These are phyloP conservation scores for Syngnathus floridae DNA, from an alignment of 2,113 vertebrate species.

Conservation along the genomic window DNA sequence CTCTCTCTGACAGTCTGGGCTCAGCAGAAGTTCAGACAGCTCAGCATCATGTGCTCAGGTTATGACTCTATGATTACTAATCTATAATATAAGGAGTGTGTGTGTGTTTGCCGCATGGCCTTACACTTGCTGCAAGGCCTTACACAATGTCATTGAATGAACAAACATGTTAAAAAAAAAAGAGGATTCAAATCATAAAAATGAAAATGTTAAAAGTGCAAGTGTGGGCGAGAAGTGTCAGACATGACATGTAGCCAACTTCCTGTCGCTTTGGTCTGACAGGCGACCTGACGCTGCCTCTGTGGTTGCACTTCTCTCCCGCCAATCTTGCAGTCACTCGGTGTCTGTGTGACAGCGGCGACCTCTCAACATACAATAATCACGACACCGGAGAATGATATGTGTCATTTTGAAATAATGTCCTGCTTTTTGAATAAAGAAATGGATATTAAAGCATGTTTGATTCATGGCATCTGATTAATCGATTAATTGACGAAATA, in stretches of 20 bases:
- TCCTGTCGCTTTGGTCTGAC: conserved; percentile 68
- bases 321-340: background rate
- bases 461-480: too few relatives aligned
- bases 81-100: background rate
- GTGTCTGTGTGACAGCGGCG: background rate
- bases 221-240: conserved; percentile 44
- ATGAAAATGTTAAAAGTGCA: background rate
- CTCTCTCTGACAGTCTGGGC: conserved; percentile 54
- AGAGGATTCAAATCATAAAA: background rate
- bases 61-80: background rate
- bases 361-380: background rate
- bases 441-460: too few relatives aligned
- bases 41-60: conserved; percentile 68
- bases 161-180: background rate
- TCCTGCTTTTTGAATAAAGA: too few relatives aligned
- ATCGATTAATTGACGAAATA: too few relatives aligned
- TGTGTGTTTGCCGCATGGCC: background rate
- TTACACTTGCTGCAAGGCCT: background rate
- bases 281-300: conserved; percentile 52
- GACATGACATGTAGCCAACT: conserved; percentile 72
- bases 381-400: background rate
- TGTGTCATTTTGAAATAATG: too few relatives aligned
- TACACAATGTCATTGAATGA: background rate
- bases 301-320: conserved; percentile 71
- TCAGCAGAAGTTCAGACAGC: conserved; percentile 72